phyloP scores from a whole-genome alignment of 2,888 invertebrate species.

The Mamestra brassicae region DNA sequence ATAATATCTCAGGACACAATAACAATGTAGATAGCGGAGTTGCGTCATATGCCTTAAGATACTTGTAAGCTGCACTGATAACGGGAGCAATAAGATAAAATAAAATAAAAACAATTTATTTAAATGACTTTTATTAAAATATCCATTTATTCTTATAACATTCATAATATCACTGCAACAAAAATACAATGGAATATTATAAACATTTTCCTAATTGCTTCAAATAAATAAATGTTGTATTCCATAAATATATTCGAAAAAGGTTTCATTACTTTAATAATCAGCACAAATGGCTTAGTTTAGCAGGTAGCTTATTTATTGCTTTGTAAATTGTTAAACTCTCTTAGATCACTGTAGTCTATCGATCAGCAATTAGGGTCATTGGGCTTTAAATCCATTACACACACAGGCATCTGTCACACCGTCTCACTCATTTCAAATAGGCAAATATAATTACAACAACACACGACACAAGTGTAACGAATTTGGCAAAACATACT shows the following conservation, averaged over 20 bases:
- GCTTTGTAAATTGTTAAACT: constrained; percentile 64
- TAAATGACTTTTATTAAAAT: constrained; percentile 91
- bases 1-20: constrained; percentile 39
- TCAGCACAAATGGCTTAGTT: constrained; percentile 69
- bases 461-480: constrained; percentile 71
- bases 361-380: constrained; percentile 74
- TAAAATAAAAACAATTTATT: constrained; percentile 82
- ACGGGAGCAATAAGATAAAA: constrained; percentile 26
- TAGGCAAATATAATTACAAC: constrained; percentile 71
- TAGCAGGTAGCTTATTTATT: constrained; percentile 70
- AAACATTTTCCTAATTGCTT: constrained; percentile 89
- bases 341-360: constrained; percentile 56
- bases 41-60: constrained; percentile 45
- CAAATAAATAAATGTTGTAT: constrained; percentile 86
- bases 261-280: constrained; percentile 71
- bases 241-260: constrained; percentile 83
- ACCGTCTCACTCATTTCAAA: constrained; percentile 73
- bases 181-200: constrained; percentile 91
- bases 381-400: constrained; percentile 73
- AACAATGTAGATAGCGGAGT: constrained; percentile 41
- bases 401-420: constrained; percentile 75
- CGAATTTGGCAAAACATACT: constrained; percentile 73
- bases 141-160: constrained; percentile 91
- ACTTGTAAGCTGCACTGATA: constrained; percentile 47
- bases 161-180: constrained; percentile 91